Evolutionary conservation across 2,888 invertebrate species (phyloP), one percentile per base, ranked within the genome.

Genomic region (Amphipoea oculea): DNA sequence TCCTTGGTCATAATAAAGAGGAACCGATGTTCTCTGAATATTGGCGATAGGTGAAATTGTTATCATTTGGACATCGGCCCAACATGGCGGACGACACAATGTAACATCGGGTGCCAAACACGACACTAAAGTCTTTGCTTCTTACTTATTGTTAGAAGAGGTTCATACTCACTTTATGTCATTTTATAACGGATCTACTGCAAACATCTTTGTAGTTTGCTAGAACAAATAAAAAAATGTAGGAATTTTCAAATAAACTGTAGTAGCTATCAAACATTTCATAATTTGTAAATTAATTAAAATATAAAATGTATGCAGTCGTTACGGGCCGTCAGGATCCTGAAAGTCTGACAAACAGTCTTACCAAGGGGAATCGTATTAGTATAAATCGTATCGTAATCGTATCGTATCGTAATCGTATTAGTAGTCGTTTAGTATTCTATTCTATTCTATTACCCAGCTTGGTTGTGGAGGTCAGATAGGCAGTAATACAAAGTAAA

Each of bases 21-120:
- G 51, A 70, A 63, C 60, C 40, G 29, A 82, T 78, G 78, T 76
- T 57, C 60, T 4, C 63, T 70, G 81, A 20, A 78, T 65, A 68
- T 74, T 14, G 51, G 42, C 62, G 45, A 84, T 78, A 62, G 74
- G 67, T 68, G 57, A 71, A 17, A 57, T 40, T 57, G 62, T 48
- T 66, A 75, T 73, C 81, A 65, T 81, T 86, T 86, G 84, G 86
- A 83, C 68, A 60, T 20, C 65, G 29, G 84, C 84, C 81, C 86
- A 86, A 86, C 74, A 76, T 62, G 76, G 63, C 81, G n/a, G 29
- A 4, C 72, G 20, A 81, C 76, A 81, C 63, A 62, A 9, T 65
- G 72, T 75, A 20, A 73, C 69, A 60, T 65, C 62, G 67, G 14
- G 42, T 80, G 79, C 76, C 85, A 83, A 85, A 83, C 85, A 78